Base-by-base conservation (phyloP, 1,140 invertebrate genomes). In the Drosophila kepulauana region DNA sequence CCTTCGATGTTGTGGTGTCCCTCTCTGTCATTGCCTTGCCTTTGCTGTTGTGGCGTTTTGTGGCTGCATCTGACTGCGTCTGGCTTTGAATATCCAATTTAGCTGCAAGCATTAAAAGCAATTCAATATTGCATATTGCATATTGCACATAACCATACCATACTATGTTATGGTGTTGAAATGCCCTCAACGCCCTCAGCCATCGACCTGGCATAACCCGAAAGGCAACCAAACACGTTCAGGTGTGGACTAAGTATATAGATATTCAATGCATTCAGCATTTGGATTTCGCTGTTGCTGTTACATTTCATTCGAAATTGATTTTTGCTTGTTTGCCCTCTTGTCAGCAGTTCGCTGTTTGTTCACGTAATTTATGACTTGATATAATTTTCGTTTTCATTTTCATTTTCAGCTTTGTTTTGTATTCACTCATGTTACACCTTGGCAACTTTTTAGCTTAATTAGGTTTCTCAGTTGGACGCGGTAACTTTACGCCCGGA, bases 31-130 rank as follows among this genome's bases (percentile, higher is more conserved):
- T 65, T 13, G 13, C 30, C 38, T n/a, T 38, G 20, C 20, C 20
- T 25, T 25, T 25, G 20, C 20, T 25, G 20, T 45, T 66, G 54
- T 41, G 16, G 57, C 46, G 4, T 48, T 43, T 10, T 25, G 59
- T 52, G 58, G 25, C 54, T 57, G 66, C 74, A 68, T 25, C 46
- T 49, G 35, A 54, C 65, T 62, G 58, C 43, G 5, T 70, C 25
- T 70, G 66, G 52, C 16, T 82, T 71, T 74, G 72, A 64, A 82
- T 79, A 75, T 78, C 70, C 70, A 72, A 74, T 67, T 30, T 56
- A 57, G 30, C 52, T 70, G 54, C 20, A 28, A 51, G 61, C 56
- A 78, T 65, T 65, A 65, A 74, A 74, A 51, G 59, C 70, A 46
- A 79, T 79, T 78, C 65, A 69, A 66, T 77, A 78, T 70, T 10